A percentile compares a stretch with the other conserved stretches of the same genome.
phyloP scores from a whole-genome alignment of 92 coral and sea anemone species.

The Bergia puertoricense region DNA sequence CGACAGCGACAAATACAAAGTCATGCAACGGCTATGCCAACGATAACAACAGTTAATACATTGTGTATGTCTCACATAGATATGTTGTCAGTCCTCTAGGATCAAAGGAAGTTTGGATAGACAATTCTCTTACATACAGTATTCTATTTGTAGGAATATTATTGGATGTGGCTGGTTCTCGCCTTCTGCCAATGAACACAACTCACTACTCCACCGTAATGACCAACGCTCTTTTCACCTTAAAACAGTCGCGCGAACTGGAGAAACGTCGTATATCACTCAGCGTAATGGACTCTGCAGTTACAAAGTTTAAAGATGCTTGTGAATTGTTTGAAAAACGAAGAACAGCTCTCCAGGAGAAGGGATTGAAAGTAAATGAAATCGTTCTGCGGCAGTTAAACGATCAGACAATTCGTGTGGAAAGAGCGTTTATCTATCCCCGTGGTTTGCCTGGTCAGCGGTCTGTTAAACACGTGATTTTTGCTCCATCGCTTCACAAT shows the following conservation, averaged over 20 bases:
- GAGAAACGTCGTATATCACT: slow-evolving; percentile 21
- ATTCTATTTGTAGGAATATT: slow-evolving; percentile 7
- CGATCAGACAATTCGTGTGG: slow-evolving; percentile 38
- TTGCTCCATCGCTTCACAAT: slow-evolving; percentile 36
- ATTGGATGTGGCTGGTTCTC: slow-evolving; percentile 17
- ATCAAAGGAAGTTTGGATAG: background rate
- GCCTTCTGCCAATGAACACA: slow-evolving; percentile 35
- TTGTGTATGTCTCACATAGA: background rate
- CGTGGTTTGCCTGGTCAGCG: slow-evolving; percentile 24
- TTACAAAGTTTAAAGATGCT: slow-evolving; percentile 21
- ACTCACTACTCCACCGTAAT: slow-evolving; percentile 12
- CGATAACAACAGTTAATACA: too few relatives aligned
- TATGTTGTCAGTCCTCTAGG: too few relatives aligned
- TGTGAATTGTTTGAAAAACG: slow-evolving; percentile 24
- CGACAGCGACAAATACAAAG: background rate
- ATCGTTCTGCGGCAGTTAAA: slow-evolving; percentile 21
- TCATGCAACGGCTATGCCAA: too few relatives aligned
- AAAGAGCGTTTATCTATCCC: slow-evolving; percentile 43
- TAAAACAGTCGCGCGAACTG: slow-evolving; percentile 5
- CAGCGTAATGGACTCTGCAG: background rate
- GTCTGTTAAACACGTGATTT: slow-evolving; percentile 32
- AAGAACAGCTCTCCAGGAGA: background rate
- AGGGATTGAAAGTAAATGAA: slow-evolving; percentile 6
- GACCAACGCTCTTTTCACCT: background rate
- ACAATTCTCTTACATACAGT: background rate